Conservation (phyloP, 2,888 invertebrate genomes). For the Andrena chrysosceles region DNA sequence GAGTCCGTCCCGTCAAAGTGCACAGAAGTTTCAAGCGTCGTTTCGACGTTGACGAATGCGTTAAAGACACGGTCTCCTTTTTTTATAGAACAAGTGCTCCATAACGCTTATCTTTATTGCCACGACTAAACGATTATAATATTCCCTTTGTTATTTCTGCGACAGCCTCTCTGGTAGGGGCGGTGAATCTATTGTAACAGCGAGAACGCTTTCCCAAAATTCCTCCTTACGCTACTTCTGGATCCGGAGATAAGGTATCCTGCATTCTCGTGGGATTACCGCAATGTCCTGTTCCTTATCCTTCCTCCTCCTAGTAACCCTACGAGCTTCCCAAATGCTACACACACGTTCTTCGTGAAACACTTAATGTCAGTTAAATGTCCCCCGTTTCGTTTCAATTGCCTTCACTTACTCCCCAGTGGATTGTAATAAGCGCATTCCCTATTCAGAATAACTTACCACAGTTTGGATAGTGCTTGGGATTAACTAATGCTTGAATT, state of each 20-base stretch:
- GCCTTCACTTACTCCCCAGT: not conserved
- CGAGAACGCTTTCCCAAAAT: constrained; percentile 30
- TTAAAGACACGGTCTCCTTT: not conserved
- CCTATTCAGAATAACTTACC: not conserved
- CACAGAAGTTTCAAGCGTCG: not conserved
- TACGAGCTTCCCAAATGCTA: not conserved
- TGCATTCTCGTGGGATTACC: constrained; percentile 38
- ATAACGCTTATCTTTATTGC: constrained; percentile 17
- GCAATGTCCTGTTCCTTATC: constrained; percentile 30
- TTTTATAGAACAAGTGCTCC: not conserved
- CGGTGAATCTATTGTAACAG: constrained; percentile 28
- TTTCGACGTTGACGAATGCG: not conserved
- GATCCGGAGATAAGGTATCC: constrained; percentile 40
- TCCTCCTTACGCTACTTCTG: constrained; percentile 23
- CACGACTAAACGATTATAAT: constrained; percentile 20
- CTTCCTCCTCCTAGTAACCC: constrained; percentile 12
- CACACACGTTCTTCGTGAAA: not conserved
- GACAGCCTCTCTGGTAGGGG: not conserved
- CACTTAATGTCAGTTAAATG: constrained; percentile 13
- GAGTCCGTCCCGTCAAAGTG: too few relatives aligned
- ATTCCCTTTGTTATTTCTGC: constrained; percentile 25
- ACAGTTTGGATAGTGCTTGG: not conserved
- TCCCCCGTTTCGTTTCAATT: constrained; percentile 20
- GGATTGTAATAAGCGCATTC: constrained; percentile 6
- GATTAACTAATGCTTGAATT: not conserved